Conservation (phyloP, 1,140 invertebrate genomes). For the Sinella curviseta region DNA sequence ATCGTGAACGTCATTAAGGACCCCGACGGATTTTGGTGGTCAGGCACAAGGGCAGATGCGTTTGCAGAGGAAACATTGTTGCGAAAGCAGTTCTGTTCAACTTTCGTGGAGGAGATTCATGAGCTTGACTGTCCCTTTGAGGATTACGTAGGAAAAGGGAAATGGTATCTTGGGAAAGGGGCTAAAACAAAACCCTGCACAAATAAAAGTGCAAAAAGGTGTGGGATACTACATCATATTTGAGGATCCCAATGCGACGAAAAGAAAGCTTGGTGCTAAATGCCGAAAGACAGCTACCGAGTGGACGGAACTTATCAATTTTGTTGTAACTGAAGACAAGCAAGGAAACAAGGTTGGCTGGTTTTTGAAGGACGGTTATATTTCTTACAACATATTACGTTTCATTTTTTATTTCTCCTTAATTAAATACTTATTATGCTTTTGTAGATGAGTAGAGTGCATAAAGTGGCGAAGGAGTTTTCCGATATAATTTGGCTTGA, state of each 20-base stretch:
- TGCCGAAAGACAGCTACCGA: constrained; percentile 32
- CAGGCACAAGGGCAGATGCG: too few species aligned
- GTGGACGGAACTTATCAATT: constrained; percentile 43
- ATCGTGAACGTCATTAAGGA: neutral
- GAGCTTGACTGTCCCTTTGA: neutral
- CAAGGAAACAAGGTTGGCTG: too few species aligned
- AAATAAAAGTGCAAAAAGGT: neutral
- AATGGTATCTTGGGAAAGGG: neutral
- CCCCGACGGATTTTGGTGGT: neutral
- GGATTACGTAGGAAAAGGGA: neutral
- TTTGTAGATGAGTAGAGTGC: too few species aligned
- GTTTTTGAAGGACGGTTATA: too few species aligned
- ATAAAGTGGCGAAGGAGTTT: too few species aligned
- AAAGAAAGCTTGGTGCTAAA: neutral
- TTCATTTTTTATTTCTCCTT: too few species aligned
- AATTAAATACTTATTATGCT: too few species aligned
- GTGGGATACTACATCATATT: constrained; percentile 11
- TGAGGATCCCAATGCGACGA: constrained; percentile 22
- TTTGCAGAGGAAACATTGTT: neutral
- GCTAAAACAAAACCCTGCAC: constrained; percentile 12
- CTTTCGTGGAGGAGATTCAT: neutral
- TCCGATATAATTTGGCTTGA: too few species aligned
- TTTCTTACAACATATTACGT: too few species aligned
- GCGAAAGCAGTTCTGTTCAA: neutral
- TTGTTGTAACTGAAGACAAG: neutral